Evolutionary conservation across 2,797 vertebrate genomes (phyloP).

Genomic region (Phrynocephalus forsythii): DNA sequence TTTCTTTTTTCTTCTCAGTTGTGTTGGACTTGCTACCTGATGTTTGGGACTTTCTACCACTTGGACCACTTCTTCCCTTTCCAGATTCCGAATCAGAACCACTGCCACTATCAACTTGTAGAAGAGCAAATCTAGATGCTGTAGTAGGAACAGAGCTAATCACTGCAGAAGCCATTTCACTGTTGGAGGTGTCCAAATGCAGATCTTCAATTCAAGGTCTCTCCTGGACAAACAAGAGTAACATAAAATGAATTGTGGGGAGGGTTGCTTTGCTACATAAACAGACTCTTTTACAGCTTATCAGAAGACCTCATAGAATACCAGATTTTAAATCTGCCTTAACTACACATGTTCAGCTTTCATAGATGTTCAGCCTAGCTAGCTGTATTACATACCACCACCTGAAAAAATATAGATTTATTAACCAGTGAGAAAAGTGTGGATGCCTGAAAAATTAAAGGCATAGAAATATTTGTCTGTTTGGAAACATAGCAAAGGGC

Average conservation of each 20-base stretch:
- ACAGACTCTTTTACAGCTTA: not conserved
- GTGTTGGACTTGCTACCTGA: constrained; percentile 77
- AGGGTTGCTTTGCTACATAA: not conserved
- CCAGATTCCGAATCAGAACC: constrained; percentile 88
- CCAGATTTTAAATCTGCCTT: constrained; percentile 2
- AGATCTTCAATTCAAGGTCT: constrained; percentile 6
- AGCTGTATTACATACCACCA: not conserved
- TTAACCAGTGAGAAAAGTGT: not conserved
- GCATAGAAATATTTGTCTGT: not conserved
- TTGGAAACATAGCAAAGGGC: not conserved
- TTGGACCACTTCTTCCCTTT: constrained; percentile 80
- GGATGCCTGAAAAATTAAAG: not conserved
- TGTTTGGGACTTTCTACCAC: constrained; percentile 80
- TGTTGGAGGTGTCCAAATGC: not conserved
- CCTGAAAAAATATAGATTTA: not conserved
- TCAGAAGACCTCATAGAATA: not conserved
- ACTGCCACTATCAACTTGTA: constrained; percentile 92
- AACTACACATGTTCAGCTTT: not conserved
- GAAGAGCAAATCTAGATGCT: constrained; percentile 91
- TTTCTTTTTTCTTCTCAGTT: constrained; percentile 85
- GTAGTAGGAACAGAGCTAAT: constrained; percentile 89
- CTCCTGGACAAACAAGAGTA: constrained; percentile 40
- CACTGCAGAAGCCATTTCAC: constrained; percentile 86
- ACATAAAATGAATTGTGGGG: constrained; percentile 1
- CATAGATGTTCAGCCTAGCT: not conserved